phyloP scores from a whole-genome alignment of 2,888 invertebrate species.

The Aphodius granarius region DNA sequence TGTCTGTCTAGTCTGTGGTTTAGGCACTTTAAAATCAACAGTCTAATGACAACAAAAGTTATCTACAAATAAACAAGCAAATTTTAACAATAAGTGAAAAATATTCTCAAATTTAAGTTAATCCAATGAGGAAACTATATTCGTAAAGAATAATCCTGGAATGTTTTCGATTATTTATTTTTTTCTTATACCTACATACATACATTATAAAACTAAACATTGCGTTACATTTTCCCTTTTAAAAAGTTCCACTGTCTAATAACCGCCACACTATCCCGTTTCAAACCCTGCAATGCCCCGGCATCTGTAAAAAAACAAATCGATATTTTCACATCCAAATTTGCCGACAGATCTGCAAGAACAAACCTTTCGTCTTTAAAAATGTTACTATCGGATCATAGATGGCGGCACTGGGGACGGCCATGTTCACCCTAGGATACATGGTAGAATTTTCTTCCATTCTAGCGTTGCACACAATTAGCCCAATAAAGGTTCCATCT shows the following conservation, averaged over 20 bases:
- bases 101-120: too few relatives aligned
- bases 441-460: conserved; percentile 6
- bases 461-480: conserved; percentile 27
- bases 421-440: conserved; percentile 29
- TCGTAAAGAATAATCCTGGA: too few relatives aligned
- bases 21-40: too few relatives aligned
- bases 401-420: conserved; percentile 22
- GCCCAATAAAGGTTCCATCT: conserved; percentile 26
- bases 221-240: neutral
- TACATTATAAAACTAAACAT: neutral
- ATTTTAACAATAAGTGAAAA: too few relatives aligned
- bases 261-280: neutral
- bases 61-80: too few relatives aligned
- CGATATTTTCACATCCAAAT: neutral
- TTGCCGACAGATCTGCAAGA: neutral
- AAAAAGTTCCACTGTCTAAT: conserved; percentile 25
- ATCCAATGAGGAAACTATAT: too few relatives aligned
- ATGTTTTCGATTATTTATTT: too few relatives aligned
- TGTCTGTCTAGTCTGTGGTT: too few relatives aligned
- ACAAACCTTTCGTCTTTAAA: conserved; percentile 20
- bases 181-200: neutral
- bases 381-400: conserved; percentile 10
- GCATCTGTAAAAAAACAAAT: conserved; percentile 12
- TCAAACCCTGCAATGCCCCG: neutral
- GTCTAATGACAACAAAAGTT: too few relatives aligned